These are phyloP conservation scores for Adrianichthys oophorus DNA, from an alignment of 2,797 vertebrate species.

Conservation along the genomic window DNA sequence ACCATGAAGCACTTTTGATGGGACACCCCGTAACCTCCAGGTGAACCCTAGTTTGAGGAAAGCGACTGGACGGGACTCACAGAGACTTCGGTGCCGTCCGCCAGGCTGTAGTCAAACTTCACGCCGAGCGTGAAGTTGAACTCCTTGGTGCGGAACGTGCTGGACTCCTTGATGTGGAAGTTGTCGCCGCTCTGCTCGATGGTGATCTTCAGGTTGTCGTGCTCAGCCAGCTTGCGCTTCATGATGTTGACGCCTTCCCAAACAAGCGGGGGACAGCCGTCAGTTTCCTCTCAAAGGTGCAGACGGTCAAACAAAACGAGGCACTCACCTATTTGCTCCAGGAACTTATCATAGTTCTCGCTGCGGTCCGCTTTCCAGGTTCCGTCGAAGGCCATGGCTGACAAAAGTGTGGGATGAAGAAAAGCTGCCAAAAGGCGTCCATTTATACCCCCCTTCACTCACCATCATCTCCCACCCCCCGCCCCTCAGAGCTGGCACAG, in stretches of 20 bases:
- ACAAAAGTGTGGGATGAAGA: slow-evolving; percentile 40
- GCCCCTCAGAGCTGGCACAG: slow-evolving; percentile 52
- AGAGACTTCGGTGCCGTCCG: slow-evolving; percentile 89
- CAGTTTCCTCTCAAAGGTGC: no score
- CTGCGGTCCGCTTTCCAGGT: slow-evolving; percentile 85
- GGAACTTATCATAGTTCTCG: slow-evolving; percentile 93
- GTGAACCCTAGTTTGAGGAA: background rate
- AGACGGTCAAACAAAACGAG: no score
- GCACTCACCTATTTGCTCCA: slow-evolving; percentile 89
- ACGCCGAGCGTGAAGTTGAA: slow-evolving; percentile 87
- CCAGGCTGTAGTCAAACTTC: slow-evolving; percentile 84
- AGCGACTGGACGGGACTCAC: slow-evolving; percentile 53
- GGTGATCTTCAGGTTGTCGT: slow-evolving; percentile 89
- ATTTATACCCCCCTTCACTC: slow-evolving; percentile 39
- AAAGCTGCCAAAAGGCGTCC: slow-evolving; percentile 6
- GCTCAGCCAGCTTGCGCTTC: slow-evolving; percentile 91
- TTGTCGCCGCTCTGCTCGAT: slow-evolving; percentile 88
- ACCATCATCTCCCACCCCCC: background rate
- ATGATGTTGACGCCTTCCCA: slow-evolving; percentile 83
- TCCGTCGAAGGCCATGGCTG: slow-evolving; percentile 84
- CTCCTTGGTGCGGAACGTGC: slow-evolving; percentile 86
- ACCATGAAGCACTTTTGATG: background rate
- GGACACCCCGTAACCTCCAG: background rate
- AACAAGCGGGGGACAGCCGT: background rate
- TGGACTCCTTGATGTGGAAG: slow-evolving; percentile 88